Evolutionary conservation across 2,113 vertebrate genomes (phyloP), one percentile per base, ranked within the genome.

Genomic region (Neopipo cinnamomea): DNA sequence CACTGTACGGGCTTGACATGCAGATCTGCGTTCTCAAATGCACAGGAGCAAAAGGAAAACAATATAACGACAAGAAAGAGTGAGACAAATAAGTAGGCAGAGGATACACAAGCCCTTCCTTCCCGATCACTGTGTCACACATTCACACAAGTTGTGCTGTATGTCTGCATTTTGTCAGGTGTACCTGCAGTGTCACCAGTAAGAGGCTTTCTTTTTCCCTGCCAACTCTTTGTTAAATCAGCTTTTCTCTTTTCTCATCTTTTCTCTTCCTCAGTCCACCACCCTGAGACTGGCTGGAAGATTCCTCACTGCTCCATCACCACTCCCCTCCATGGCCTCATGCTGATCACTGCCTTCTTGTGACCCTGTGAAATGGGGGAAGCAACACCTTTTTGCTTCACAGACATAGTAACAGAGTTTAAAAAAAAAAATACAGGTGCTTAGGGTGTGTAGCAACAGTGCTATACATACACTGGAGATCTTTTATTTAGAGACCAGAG

Each of bases 291-390:
- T 59, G 23, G 5, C 17, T 63, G 37, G 39, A 74, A 41, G 24
- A 37, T 17, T 63, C 37, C 46, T 85, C 1, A 0, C 28, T 28
- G 24, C 24, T 85, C 55, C 35, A 6, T 39, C 2, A 1, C 25
- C 20, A 23, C 6, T 2, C 2, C 8, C 12, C 22, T 73, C 23
- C 33, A 22, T 5, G 30, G 30, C 12, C 15, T 85, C 0, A 0
- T 20, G 49, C 41, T 73, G 68, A n/a, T 31, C 30, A 17, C 44
- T 73, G 25, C 9, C 12, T 63, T 76, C 30, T 72, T 50, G 21
- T 75, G 44, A 65, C 25, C 18, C 27, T n/a, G 7, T 1, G 2
- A 74, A 84, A 37, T 8, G 6, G 8, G 12, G 21, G 8, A 59
- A 65, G 8, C 39, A 65, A 68, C 2, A 12, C 0, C 3, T 11